Conservation (phyloP, 2,113 vertebrate genomes). For the Sphyrna mokarran region DNA sequence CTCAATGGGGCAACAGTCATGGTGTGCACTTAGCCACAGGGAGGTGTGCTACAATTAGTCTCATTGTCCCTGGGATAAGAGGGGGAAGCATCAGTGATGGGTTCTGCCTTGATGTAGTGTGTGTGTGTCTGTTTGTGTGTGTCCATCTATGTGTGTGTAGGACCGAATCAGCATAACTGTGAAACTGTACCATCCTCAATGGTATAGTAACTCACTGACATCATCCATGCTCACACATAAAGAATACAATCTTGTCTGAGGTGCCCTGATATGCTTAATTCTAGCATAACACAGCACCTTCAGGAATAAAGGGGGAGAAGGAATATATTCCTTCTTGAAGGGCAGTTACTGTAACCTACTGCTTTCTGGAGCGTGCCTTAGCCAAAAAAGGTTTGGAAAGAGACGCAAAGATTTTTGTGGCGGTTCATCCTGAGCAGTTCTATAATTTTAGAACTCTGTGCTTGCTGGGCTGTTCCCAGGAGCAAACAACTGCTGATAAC, state of each 20-base stretch:
- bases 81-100: background rate
- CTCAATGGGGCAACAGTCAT: background rate
- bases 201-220: background rate
- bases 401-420: no score
- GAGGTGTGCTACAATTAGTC: background rate
- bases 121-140: no score
- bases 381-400: no score
- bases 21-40: background rate
- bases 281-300: background rate
- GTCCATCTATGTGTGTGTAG: background rate
- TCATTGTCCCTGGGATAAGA: background rate
- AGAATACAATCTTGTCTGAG: background rate
- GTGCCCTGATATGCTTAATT: background rate
- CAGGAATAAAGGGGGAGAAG: background rate
- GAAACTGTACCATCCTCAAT: background rate
- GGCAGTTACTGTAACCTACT: background rate
- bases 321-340: background rate
- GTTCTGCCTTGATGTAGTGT: background rate
- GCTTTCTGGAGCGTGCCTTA: no score
- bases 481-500: no score
- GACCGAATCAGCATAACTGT: background rate
- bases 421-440: no score
- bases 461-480: no score
- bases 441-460: no score
- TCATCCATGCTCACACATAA: background rate